Evolutionary conservation across 23 tunicate genomes (phyloP).

Genomic region (Halocynthia roretzi): DNA sequence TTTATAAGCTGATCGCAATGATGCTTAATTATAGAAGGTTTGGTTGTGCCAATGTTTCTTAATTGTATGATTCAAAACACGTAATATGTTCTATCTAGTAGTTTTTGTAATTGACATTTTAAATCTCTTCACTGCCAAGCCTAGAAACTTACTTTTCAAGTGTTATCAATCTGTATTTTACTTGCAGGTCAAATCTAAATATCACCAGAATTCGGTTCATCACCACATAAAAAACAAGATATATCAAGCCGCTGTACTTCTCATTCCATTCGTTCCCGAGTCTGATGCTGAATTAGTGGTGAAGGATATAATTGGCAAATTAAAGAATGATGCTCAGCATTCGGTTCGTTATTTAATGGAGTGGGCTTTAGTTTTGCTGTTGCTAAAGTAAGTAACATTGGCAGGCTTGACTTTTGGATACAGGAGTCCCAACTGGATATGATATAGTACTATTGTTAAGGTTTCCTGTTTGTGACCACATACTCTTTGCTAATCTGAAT

Average conservation of each 20-base stretch:
- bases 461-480: slow-evolving; percentile 2
- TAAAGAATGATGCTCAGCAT: slow-evolving; percentile 34
- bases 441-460: background rate
- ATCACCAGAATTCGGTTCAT: slow-evolving; percentile 36
- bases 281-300: background rate
- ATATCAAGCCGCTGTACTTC: slow-evolving; percentile 33
- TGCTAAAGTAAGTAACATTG: slow-evolving; percentile 23
- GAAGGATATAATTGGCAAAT: background rate
- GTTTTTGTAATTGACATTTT: no score
- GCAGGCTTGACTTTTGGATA: no score
- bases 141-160: no score
- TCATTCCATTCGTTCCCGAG: slow-evolving; percentile 23
- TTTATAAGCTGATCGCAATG: no score
- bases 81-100: no score
- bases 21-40: no score
- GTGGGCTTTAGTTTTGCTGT: slow-evolving; percentile 38
- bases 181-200: slow-evolving; percentile 29
- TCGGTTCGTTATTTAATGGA: slow-evolving; percentile 60
- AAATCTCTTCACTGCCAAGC: no score
- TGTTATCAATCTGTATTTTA: no score
- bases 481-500: slow-evolving; percentile 14
- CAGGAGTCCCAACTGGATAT: no score
- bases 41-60: no score
- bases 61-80: no score
- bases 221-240: slow-evolving; percentile 44